Evolutionary conservation across 2,888 invertebrate species (phyloP).

Genomic region (Lithodes maja): DNA sequence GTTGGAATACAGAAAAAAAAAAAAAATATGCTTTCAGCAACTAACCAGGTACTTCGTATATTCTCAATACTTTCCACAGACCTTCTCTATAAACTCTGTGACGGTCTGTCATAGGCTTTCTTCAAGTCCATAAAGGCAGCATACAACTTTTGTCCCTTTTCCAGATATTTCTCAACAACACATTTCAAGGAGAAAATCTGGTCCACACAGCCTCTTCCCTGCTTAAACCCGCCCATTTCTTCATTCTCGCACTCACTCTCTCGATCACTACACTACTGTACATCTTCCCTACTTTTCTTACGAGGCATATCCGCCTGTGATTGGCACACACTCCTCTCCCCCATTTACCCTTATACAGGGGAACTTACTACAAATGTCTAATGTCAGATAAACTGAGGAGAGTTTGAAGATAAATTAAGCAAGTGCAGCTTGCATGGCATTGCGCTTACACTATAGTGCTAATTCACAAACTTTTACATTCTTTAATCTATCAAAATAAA

Average conservation of each 20-base stretch:
- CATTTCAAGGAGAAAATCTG: not conserved
- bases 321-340: not conserved
- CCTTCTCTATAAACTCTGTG: not conserved
- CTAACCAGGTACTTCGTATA: not conserved
- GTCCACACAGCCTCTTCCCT: not conserved
- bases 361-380: too few species aligned
- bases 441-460: too few species aligned
- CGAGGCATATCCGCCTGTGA: not conserved
- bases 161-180: not conserved
- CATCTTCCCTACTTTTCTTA: not conserved
- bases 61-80: not conserved
- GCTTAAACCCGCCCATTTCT: not conserved
- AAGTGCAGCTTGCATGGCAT: too few species aligned
- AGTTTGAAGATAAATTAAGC: too few species aligned
- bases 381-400: too few species aligned
- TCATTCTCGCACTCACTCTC: not conserved
- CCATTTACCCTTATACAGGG: not conserved
- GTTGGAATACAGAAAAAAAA: too few species aligned
- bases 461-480: too few species aligned
- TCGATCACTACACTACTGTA: not conserved
- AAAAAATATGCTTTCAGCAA: not conserved
- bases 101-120: not conserved
- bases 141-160: not conserved
- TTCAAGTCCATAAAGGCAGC: not conserved
- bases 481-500: too few species aligned